Conservation (phyloP, 2,113 vertebrate genomes). For the Spheniscus mendiculus region DNA sequence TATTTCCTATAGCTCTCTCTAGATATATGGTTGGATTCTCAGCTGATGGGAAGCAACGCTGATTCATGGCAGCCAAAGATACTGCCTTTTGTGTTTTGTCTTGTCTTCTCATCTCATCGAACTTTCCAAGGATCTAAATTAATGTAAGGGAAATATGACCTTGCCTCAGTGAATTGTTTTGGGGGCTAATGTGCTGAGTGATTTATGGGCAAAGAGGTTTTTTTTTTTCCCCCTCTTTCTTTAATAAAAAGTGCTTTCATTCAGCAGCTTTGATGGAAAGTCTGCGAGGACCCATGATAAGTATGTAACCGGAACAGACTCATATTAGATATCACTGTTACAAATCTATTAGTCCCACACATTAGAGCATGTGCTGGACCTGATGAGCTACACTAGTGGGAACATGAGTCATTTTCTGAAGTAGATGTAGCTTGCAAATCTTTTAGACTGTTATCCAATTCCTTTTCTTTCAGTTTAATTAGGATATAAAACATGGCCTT, state of each 20-base stretch:
- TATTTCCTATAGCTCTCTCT: background rate
- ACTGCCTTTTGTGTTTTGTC: background rate
- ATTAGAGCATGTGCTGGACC: slow-evolving; percentile 59
- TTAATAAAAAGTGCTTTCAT: slow-evolving; percentile 68
- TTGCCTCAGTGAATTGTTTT: slow-evolving; percentile 58
- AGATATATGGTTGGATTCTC: background rate
- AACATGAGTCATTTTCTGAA: slow-evolving; percentile 66
- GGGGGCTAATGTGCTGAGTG: slow-evolving; percentile 47
- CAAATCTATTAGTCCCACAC: slow-evolving; percentile 70
- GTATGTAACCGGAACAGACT: slow-evolving; percentile 64
- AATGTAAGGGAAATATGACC: slow-evolving; percentile 46
- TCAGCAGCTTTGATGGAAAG: slow-evolving; percentile 62
- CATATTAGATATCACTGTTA: slow-evolving; percentile 50
- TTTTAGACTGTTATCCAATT: slow-evolving; percentile 67
- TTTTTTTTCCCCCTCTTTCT: background rate
- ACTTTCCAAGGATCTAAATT: slow-evolving; percentile 52
- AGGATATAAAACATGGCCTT: slow-evolving; percentile 69
- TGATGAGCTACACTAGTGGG: slow-evolving; percentile 53
- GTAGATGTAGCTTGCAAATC: slow-evolving; percentile 67
- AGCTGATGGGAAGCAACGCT: background rate
- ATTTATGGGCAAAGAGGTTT: slow-evolving; percentile 30
- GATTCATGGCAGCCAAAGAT: slow-evolving; percentile 14
- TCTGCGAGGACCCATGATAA: slow-evolving; percentile 56
- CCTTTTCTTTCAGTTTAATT: slow-evolving; percentile 73
- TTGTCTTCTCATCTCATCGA: slow-evolving; percentile 50